Percentiles rank a stretch among this genome's conserved stretches.
Evolutionary conservation across 2,797 vertebrate genomes (phyloP).

Genomic region (Pseudomugil tenellus): DNA sequence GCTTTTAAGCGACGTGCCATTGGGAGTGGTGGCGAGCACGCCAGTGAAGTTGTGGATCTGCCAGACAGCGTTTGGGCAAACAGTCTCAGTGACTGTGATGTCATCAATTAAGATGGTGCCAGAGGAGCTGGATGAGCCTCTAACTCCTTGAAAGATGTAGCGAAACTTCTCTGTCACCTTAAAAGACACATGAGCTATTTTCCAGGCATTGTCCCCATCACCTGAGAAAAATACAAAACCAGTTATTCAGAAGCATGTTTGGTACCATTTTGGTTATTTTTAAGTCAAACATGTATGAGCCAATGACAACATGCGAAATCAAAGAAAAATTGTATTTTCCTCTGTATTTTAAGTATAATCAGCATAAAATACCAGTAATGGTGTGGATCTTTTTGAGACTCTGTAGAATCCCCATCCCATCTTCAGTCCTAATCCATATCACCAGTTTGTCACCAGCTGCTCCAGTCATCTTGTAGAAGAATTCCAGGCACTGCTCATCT

Average conservation of each 20-base stretch:
- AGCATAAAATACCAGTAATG: conserved; percentile 79
- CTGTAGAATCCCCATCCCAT: conserved; percentile 81
- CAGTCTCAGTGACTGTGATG: conserved; percentile 85
- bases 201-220: conserved; percentile 82
- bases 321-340: too few species aligned
- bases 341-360: neutral
- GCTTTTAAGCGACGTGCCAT: conserved; percentile 42
- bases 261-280: neutral
- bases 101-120: conserved; percentile 89
- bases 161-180: conserved; percentile 87
- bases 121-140: conserved; percentile 63
- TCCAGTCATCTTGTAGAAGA: conserved; percentile 90
- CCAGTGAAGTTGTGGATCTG: conserved; percentile 82
- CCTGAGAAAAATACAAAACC: conserved; percentile 66
- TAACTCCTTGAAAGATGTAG: conserved; percentile 91
- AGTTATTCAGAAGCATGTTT: neutral
- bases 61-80: conserved; percentile 88
- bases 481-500: conserved; percentile 89
- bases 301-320: neutral
- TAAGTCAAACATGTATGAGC: neutral
- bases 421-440: conserved; percentile 87
- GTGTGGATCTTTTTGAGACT: conserved; percentile 85
- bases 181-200: conserved; percentile 87
- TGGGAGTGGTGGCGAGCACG: conserved; percentile 49
- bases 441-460: conserved; percentile 80